These are phyloP conservation scores for Bombus ignitus DNA, from an alignment of 1,140 invertebrate genomes.

Conservation along the genomic window DNA sequence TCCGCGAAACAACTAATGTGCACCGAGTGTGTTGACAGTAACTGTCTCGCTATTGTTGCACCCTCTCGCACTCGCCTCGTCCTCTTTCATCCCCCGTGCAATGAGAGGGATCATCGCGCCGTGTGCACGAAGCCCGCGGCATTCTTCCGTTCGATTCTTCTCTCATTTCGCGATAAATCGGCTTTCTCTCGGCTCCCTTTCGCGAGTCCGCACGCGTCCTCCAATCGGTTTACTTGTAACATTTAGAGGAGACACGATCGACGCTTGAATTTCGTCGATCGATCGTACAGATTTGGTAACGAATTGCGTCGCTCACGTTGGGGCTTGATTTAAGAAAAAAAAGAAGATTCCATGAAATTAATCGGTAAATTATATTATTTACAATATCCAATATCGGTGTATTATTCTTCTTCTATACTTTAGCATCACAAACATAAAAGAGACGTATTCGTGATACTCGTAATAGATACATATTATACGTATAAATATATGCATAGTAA, in stretches of 20 bases:
- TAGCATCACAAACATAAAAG: too few relatives aligned
- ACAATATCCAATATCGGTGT: background rate
- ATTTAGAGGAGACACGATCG: conserved; percentile 1
- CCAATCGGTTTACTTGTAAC: background rate
- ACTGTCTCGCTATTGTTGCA: conserved; percentile 72
- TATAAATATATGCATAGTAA: too few relatives aligned
- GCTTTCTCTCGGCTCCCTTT: background rate
- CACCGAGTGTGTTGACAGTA: conserved; percentile 73
- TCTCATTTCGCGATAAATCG: conserved; percentile 65
- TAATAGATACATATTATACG: too few relatives aligned
- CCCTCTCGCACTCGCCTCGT: conserved; percentile 50
- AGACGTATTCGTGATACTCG: too few relatives aligned
- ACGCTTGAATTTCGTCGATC: background rate
- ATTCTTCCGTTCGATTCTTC: conserved; percentile 69
- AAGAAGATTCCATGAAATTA: background rate
- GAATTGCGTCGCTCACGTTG: background rate
- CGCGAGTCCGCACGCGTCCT: background rate
- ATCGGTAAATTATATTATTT: background rate
- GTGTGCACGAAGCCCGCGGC: conserved; percentile 58
- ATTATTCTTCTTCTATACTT: background rate
- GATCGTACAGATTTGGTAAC: background rate
- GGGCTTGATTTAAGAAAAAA: background rate
- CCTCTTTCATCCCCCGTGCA: conserved; percentile 15
- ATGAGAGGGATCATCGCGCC: conserved; percentile 56
- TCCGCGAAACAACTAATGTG: conserved; percentile 79